These are phyloP conservation scores for Melanotaenia pygmaea DNA, from an alignment of 2,797 vertebrate species.

Conservation along the genomic window DNA sequence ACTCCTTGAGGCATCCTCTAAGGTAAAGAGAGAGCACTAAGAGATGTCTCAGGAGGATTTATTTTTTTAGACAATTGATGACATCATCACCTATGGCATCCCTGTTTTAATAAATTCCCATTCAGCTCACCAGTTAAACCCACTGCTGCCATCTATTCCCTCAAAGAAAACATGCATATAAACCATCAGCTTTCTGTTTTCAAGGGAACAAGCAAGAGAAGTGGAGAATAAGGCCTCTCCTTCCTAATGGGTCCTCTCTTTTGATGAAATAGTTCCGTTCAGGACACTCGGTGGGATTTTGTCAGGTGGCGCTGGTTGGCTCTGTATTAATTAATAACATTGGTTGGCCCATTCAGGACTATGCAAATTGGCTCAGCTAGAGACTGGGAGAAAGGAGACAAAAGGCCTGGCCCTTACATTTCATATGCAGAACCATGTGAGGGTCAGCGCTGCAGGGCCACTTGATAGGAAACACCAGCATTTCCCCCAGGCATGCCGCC, in stretches of 20 bases:
- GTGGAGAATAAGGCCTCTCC: constrained; percentile 71
- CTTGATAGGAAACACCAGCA: constrained; percentile 80
- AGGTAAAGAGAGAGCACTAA: constrained; percentile 60
- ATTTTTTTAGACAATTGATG: constrained; percentile 64
- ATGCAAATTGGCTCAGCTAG: constrained; percentile 82
- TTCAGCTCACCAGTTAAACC: constrained; percentile 55
- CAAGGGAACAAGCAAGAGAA: constrained; percentile 67
- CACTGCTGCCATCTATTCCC: constrained; percentile 36
- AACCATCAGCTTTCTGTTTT: constrained; percentile 64
- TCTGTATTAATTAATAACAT: constrained; percentile 87
- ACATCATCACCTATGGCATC: constrained; percentile 67
- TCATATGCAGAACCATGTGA: constrained; percentile 84
- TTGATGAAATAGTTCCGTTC: constrained; percentile 84
- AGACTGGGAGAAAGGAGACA: constrained; percentile 81
- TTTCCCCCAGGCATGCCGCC: constrained; percentile 74
- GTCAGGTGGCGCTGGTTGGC: constrained; percentile 79
- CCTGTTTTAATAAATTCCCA: constrained; percentile 51
- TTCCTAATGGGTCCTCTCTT: constrained; percentile 81
- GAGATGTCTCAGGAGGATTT: constrained; percentile 66
- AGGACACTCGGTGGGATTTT: constrained; percentile 79
- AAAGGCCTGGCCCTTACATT: constrained; percentile 79
- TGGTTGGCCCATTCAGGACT: constrained; percentile 79
- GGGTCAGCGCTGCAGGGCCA: constrained; percentile 78
- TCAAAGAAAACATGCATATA: constrained; percentile 69
- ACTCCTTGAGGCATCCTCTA: constrained; percentile 57